Base-by-base conservation (phyloP, 2,888 invertebrate species). In the Eudemis profundana region DNA sequence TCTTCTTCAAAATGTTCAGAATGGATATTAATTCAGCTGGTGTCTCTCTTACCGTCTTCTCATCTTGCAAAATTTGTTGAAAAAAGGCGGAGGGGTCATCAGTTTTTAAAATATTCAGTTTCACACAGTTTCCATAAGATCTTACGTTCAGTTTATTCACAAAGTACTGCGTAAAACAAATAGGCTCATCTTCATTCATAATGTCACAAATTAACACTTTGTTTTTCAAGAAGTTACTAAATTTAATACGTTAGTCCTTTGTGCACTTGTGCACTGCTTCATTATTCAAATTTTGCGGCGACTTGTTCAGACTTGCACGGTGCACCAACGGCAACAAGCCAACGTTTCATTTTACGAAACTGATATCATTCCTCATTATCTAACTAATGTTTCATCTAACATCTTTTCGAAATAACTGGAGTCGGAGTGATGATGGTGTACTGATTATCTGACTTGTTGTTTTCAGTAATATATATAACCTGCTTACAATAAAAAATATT, bases 61-160 rank as follows among this genome's bases (percentile, higher is more conserved):
- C 70, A 12, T 82, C 77, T 71, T 72, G 74, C 62, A 87, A 68
- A 50, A 89, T 68, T 61, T 78, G 66, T 53, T 70, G 72, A 17
- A 72, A 66, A 61, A 83, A 83, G 5, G 68, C 49, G 12, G 44
- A 33, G 7, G 67, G 75, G 59, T 68, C 75, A 54, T 74, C 73
- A 51, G 74, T 72, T 70, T 79, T 85, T n/a, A 85, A 68, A 68
- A 79, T 69, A 65, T 78, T 80, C 21, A 71, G 66, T 72, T 84
- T 82, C 17, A 87, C 42, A 70, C 88, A 71, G 73, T 87, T 89
- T 59, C 72, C 74, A 69, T 79, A 85, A 1, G 89, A 88, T 62
- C 92, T 78, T 40, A 89, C 76, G 74, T 90, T 89, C 75, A 88
- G 86, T 75, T 90, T 92, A 73, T 90, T 89, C 3, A 82, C 78